phyloP scores from a whole-genome alignment of 2,797 vertebrate species.

The Gymnodraco acuticeps region DNA sequence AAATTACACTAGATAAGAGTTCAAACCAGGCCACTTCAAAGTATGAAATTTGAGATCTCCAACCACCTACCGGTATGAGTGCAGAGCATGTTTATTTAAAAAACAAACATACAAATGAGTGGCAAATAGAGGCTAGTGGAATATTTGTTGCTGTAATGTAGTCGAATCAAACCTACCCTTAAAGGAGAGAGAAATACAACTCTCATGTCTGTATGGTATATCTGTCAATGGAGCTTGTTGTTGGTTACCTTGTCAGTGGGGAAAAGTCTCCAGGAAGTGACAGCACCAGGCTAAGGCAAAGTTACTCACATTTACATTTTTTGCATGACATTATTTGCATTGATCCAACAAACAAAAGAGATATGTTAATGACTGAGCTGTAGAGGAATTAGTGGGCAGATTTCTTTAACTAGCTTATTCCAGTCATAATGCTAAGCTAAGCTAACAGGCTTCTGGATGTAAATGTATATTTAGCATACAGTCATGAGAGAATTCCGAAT shows the following conservation, averaged over 20 bases:
- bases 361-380: background rate
- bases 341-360: background rate
- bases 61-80: background rate
- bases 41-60: slow-evolving; percentile 15
- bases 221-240: background rate
- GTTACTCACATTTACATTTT: background rate
- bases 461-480: background rate
- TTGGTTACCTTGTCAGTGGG: background rate
- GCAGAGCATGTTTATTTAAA: no score
- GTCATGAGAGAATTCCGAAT: background rate
- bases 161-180: background rate
- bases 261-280: background rate
- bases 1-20: slow-evolving; percentile 28
- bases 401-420: background rate
- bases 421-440: slow-evolving; percentile 6
- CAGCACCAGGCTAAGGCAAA: background rate
- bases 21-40: background rate
- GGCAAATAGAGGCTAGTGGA: background rate
- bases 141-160: background rate
- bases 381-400: background rate
- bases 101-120: background rate
- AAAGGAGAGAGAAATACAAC: background rate
- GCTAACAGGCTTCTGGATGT: background rate
- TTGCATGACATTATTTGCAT: background rate
- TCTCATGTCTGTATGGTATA: background rate